Evolutionary conservation across 2,888 invertebrate species (phyloP), one percentile per base, ranked within the genome.

Genomic region (Phanerotoma sp.): DNA sequence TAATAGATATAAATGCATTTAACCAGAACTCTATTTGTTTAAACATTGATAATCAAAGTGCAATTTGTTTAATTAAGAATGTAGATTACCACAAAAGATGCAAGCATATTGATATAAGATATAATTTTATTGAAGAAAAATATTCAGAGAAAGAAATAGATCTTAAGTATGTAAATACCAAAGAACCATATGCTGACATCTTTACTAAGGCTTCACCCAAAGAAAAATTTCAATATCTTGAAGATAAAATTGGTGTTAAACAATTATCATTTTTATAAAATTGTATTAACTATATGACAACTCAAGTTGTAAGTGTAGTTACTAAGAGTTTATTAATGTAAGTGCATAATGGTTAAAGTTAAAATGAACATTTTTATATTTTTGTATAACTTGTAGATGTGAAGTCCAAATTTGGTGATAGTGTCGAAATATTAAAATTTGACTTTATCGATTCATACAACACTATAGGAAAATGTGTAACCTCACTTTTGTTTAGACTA

Each of bases 111-210:
- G 45, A 45, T 11, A 30, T 45, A 10, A n/a, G 10, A 18, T 32
- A 45, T 32, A 13, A 45, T 16, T 45, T 30, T 20, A 22, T 45
- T 32, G n/a, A 18, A 28, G 45, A 45, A 5, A 9, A 16, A 28
- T 15, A 9, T 30, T 16, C 10, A 45, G 15, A 45, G n/a, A 28
- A 13, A 15, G 7, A 25, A 3, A 18, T 45, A 18, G 15, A 9
- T 7, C 11, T 45, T 13, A 13, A 13, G n/a, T 45, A 45, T 45
- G 50, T 53, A 25, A 53, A 28, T 30, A 50, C 21, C 4, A 20
- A 16, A 20, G 59, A 32, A 56, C 56, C 16, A 44, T 54, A 33
- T 30, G 54, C 52, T 47, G 48, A 54, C 52, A 56, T 35, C 9
- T 41, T 44, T 38, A 48, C 41, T 11, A 28, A 42, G 13, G 7